These are phyloP conservation scores for Channa argus DNA, from an alignment of 2,113 vertebrate species.

Conservation along the genomic window DNA sequence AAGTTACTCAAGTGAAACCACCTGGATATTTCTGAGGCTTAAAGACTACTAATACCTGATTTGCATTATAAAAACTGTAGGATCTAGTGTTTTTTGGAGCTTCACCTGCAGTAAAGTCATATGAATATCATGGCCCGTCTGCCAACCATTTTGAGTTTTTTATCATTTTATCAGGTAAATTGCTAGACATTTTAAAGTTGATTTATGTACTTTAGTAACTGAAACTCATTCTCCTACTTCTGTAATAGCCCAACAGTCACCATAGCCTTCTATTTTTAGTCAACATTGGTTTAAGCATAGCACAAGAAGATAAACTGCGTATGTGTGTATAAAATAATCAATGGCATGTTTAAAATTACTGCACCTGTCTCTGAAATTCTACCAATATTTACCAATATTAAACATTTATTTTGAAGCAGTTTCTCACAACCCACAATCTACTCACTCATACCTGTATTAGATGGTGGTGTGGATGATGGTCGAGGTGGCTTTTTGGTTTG, in stretches of 20 bases:
- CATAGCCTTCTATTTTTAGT: neutral
- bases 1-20: too few species aligned
- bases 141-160: too few species aligned
- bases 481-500: constrained; percentile 52
- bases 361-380: constrained; percentile 1
- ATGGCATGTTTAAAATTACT: neutral
- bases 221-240: too few species aligned
- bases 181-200: too few species aligned
- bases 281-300: neutral
- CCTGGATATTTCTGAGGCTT: too few species aligned
- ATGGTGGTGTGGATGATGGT: constrained; percentile 74
- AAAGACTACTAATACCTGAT: too few species aligned
- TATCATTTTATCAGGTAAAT: too few species aligned
- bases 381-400: neutral
- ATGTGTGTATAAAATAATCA: neutral
- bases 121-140: neutral
- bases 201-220: too few species aligned
- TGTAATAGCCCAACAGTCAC: neutral
- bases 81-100: neutral
- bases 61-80: too few species aligned
- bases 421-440: neutral
- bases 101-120: neutral
- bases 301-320: neutral
- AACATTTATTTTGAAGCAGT: neutral
- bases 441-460: constrained; percentile 68